phyloP scores from a whole-genome alignment of 30 jellyfish, hydroid and myxozoan genomes.

The Chironex yamaguchii region DNA sequence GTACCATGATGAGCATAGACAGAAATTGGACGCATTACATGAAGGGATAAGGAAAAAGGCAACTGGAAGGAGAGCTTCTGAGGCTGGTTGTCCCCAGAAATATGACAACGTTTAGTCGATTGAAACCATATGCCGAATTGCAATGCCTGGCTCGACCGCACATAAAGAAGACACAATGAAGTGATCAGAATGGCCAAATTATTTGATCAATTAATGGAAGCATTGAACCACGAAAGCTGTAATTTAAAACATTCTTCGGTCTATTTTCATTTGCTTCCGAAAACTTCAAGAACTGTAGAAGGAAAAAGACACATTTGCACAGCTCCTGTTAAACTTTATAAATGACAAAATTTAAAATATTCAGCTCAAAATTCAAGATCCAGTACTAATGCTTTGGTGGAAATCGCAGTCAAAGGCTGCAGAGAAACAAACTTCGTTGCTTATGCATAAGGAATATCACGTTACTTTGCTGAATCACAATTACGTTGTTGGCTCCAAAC shows the following conservation, averaged over 20 bases:
- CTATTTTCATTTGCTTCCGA: constrained; percentile 38
- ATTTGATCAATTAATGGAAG: constrained; percentile 57
- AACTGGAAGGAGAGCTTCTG: constrained; percentile 32
- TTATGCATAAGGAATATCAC: constrained; percentile 65
- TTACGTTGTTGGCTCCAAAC: constrained; percentile 63
- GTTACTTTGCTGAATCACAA: constrained; percentile 61
- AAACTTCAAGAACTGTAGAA: constrained; percentile 59
- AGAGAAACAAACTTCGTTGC: constrained; percentile 65
- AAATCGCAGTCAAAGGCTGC: constrained; percentile 56
- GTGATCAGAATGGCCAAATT: constrained; percentile 61
- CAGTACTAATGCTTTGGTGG: constrained; percentile 22
- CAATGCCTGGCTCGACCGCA: constrained; percentile 69
- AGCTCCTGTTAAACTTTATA: constrained; percentile 71
- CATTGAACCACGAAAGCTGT: constrained; percentile 74
- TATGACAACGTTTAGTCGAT: constrained; percentile 58
- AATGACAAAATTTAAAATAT: constrained; percentile 61
- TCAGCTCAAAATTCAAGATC: constrained; percentile 59
- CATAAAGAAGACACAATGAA: constrained; percentile 54
- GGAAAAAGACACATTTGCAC: constrained; percentile 71
- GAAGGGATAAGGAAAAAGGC: constrained; percentile 21
- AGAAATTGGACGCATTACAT: constrained; percentile 5
- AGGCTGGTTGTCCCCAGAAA: constrained; percentile 50
- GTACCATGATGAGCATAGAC: constrained; percentile 19
- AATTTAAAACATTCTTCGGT: constrained; percentile 63
- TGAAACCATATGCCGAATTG: constrained; percentile 53